phyloP scores from a whole-genome alignment of 1,140 invertebrate genomes.

The Drosophila pectinifera region DNA sequence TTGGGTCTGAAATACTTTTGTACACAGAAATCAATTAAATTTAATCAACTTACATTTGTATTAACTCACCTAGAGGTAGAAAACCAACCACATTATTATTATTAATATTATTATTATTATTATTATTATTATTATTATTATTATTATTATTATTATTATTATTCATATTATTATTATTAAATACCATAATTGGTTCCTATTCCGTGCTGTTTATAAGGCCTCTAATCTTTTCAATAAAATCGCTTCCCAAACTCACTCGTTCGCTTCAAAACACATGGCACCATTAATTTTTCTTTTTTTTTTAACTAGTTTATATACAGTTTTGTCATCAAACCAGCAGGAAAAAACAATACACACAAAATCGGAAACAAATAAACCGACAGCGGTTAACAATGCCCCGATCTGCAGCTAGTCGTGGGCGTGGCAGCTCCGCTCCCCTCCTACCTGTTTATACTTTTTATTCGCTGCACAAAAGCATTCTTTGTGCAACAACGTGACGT shows the following conservation, averaged over 20 bases:
- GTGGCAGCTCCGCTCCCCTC: constrained; percentile 11
- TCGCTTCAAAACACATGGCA: constrained; percentile 6
- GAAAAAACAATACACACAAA: neutral
- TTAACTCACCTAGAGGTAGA: neutral
- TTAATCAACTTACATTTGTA: neutral
- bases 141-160: constrained; percentile 6
- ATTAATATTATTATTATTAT: constrained; percentile 2
- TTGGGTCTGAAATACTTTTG: neutral
- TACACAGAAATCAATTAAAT: neutral
- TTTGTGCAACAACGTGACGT: constrained; percentile 46
- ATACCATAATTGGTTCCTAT: constrained; percentile 6
- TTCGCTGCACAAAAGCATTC: constrained; percentile 21
- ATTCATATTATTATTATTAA: neutral
- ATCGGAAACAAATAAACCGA: constrained; percentile 10
- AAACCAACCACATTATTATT: neutral
- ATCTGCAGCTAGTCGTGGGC: constrained; percentile 36
- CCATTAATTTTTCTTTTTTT: constrained; percentile 23
- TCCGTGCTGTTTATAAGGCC: constrained; percentile 1
- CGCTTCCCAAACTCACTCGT: neutral
- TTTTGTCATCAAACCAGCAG: constrained; percentile 13
- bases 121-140: constrained; percentile 7
- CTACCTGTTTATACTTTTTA: neutral
- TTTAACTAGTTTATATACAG: constrained; percentile 18
- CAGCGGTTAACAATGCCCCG: constrained; percentile 34
- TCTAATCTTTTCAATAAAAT: constrained; percentile 17